Conservation (phyloP, 2,113 vertebrate species). For the Donacobius atricapilla region DNA sequence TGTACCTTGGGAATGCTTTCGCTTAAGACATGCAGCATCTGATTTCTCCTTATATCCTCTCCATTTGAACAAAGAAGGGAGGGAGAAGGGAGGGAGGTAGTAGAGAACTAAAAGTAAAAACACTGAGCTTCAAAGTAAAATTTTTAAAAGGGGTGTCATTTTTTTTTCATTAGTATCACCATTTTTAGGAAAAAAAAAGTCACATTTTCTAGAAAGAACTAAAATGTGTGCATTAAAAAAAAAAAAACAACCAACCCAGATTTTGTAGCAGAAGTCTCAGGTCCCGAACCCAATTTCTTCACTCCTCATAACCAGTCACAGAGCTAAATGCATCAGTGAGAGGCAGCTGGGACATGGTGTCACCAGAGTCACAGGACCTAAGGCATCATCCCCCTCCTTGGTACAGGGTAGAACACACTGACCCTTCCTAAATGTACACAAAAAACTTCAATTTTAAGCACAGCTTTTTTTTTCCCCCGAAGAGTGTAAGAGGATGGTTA, state of each 20-base stretch:
- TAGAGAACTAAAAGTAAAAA: slow-evolving; percentile 98
- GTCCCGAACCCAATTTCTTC: background rate
- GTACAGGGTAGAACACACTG: background rate
- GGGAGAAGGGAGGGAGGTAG: slow-evolving; percentile 96
- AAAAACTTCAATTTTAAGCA: background rate
- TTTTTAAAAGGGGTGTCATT: slow-evolving; percentile 64
- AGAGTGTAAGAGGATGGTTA: background rate
- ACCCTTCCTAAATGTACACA: background rate
- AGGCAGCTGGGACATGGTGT: background rate
- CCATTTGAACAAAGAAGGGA: slow-evolving; percentile 99
- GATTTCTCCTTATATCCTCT: slow-evolving; percentile 95
- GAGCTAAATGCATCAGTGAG: background rate
- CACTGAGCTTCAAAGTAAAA: slow-evolving; percentile 85
- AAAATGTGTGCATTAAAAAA: background rate
- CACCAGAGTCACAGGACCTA: background rate
- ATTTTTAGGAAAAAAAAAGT: background rate
- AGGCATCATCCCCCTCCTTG: background rate
- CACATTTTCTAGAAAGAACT: background rate
- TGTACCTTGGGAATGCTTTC: slow-evolving; percentile 98
- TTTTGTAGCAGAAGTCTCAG: background rate
- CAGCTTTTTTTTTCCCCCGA: background rate
- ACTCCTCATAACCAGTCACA: background rate
- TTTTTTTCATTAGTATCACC: slow-evolving; percentile 3
- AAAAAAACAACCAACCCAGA: background rate
- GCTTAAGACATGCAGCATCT: slow-evolving; percentile 92